phyloP scores from a whole-genome alignment of 2,888 invertebrate genomes.

The Eilema griseolum region DNA sequence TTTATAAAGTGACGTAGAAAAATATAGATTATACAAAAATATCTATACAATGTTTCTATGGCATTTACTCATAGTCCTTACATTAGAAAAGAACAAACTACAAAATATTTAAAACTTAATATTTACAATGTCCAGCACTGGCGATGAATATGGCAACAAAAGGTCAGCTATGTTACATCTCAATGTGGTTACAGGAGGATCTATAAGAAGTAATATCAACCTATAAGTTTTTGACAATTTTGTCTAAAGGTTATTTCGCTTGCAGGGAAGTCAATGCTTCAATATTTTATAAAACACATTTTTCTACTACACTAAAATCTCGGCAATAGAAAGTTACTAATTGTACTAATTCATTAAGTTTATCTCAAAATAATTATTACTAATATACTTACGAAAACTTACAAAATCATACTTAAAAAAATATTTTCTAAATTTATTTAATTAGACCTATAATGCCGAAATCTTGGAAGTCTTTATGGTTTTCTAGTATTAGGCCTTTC shows the following conservation, averaged over 20 bases:
- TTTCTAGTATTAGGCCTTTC: slow-evolving; percentile 87
- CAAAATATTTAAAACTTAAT: slow-evolving; percentile 32
- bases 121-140: slow-evolving; percentile 41
- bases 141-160: slow-evolving; percentile 12
- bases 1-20: slow-evolving; percentile 54
- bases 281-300: not conserved
- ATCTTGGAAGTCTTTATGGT: slow-evolving; percentile 83
- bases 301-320: not conserved
- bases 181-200: not conserved
- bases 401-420: slow-evolving; percentile 17
- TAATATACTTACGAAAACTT: slow-evolving; percentile 10
- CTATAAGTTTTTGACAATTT: not conserved
- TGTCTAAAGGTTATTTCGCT: not conserved
- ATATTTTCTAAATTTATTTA: slow-evolving; percentile 49
- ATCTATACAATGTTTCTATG: slow-evolving; percentile 60
- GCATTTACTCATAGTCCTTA: slow-evolving; percentile 33
- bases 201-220: not conserved
- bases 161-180: slow-evolving; percentile 5
- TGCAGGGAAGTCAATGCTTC: not conserved
- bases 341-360: not conserved
- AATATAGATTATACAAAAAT: slow-evolving; percentile 51
- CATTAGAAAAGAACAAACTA: slow-evolving; percentile 20
- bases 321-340: not conserved
- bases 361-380: not conserved
- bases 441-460: slow-evolving; percentile 80